Evolutionary conservation across 2,797 vertebrate species (phyloP), one percentile per base, ranked within the genome.

Genomic region (Anas georgica): DNA sequence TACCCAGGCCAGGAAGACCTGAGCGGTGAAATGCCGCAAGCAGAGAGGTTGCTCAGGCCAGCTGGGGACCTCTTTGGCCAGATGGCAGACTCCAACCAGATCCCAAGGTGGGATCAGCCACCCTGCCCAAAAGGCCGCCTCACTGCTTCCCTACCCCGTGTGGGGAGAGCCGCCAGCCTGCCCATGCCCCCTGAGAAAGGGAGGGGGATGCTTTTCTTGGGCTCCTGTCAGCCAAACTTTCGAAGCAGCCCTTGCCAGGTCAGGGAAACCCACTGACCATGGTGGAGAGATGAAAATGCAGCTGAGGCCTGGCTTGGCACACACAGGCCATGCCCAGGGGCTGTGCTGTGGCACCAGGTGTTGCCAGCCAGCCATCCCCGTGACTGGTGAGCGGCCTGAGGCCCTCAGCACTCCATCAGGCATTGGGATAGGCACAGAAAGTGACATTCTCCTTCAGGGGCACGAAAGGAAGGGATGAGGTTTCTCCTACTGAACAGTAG

Each of bases 241-340:
- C 35, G 17, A 74, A n/a, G 46, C 70, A 80, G 83, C 55, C 74
- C 1, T 2, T 48, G 63, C 46, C 43, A 69, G 72, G 48, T 25
- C 25, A 2, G 50, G 64, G 74, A 85, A 88, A 62, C 7, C 12
- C 39, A 7, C 33, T 16, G 83, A 43, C 75, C 78, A 69, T 17
- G 70, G 37, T 33, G 81, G 45, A 72, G 50, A 55, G 7, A 1
- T 15, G 50, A 37, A 58, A 26, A 77, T 7, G 33, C 0, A 77
- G 67, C 90, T 4, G 54, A 58, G 83, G 83, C 64, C 64, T 55
- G 90, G 26, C 91, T 67, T 8, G 2, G 55, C 43, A 29, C 10
- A 15, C 1, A 0, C 8, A 29, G 37, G 62, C 67, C 0, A 0
- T 84, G 41, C 54, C 75, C 50, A 1, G 55, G 0, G 45, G 60